Base-by-base conservation (phyloP, 2,113 vertebrate genomes). In the Oceanodroma tethys region DNA sequence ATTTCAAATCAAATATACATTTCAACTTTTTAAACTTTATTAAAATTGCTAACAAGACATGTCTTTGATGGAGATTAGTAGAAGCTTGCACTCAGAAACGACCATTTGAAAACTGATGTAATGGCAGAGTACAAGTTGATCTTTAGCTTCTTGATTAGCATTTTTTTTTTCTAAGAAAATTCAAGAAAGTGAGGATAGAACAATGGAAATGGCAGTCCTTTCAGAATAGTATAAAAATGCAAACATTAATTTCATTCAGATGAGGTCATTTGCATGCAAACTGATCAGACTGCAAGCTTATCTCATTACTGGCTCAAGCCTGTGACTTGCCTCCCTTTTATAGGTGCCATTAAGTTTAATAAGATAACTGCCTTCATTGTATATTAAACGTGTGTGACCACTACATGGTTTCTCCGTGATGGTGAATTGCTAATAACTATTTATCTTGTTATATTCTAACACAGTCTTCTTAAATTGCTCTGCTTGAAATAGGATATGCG, bases 181-280 rank as follows among this genome's bases (percentile, higher is more conserved):
- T 93, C 63, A 95, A 96, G 81, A 85, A 96, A 83, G 29, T 3
- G 12, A 83, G 16, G 38, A 10, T 36, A 52, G 52, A 88, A 94
- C 29, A 92, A 71, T 34, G 42, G 45, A 19, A 72, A 81, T 52
- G 45, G 13, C 34, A 91, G 67, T 95, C 30, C 43, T 97, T 96
- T 90, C 90, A 96, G 40, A 95, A 70, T 48, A 73, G 65, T 66
- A 86, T 78, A 96, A 96, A 93, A 96, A 97, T 76, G 38, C 59
- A 87, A 94, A 85, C 60, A 95, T 95, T 92, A 87, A 93, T 94
- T 97, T 98, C 55, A 97, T 97, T 97, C 93, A 97, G 93, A 97
- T 97, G 67, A 96, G 84, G 82, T 94, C 19, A 98, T 98, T 97
- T 98, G 79, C 90, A 97, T 98, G 90, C 81, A 97, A 85, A 67